Evolutionary conservation across 1,140 invertebrate genomes (phyloP).

Genomic region (Penaeus chinensis): DNA sequence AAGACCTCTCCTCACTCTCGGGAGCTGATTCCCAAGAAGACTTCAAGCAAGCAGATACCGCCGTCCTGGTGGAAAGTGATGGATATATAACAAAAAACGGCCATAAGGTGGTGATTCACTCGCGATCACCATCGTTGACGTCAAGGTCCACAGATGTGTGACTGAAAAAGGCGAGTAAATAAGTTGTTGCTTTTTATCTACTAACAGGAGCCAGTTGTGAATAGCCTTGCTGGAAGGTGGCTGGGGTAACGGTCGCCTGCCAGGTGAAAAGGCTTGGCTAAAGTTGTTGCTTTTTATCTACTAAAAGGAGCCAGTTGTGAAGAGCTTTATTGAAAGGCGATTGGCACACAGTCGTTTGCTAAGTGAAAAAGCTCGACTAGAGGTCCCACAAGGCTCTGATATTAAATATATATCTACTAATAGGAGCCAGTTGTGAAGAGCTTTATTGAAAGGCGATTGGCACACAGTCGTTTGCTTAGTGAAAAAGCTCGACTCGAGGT

Average conservation of each 20-base stretch:
- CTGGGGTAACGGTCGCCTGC: too few species aligned
- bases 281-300: constrained; percentile 45
- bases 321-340: neutral
- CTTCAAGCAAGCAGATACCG: constrained; percentile 74
- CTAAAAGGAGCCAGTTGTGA: constrained; percentile 29
- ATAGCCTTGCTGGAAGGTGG: neutral
- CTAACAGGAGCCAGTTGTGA: constrained; percentile 28
- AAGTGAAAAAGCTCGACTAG: constrained; percentile 1
- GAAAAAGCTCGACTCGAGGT: neutral
- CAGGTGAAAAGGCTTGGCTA: neutral
- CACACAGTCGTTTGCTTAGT: constrained; percentile 7
- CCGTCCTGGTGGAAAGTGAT: constrained; percentile 84
- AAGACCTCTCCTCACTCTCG: constrained; percentile 66
- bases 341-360: neutral
- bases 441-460: constrained; percentile 15
- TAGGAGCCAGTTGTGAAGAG: constrained; percentile 21
- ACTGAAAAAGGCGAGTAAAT: constrained; percentile 69
- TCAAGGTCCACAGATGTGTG: constrained; percentile 85
- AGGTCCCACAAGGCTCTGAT: constrained; percentile 28
- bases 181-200: constrained; percentile 45
- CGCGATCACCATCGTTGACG: constrained; percentile 83
- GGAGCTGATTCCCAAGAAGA: constrained; percentile 66
- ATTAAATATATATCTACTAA: constrained; percentile 16
- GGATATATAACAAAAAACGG: constrained; percentile 84
- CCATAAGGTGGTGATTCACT: constrained; percentile 89